Evolutionary conservation across 2,797 vertebrate genomes (phyloP), one percentile per base, ranked within the genome.

Genomic region (Odontamblyopus rebecca): DNA sequence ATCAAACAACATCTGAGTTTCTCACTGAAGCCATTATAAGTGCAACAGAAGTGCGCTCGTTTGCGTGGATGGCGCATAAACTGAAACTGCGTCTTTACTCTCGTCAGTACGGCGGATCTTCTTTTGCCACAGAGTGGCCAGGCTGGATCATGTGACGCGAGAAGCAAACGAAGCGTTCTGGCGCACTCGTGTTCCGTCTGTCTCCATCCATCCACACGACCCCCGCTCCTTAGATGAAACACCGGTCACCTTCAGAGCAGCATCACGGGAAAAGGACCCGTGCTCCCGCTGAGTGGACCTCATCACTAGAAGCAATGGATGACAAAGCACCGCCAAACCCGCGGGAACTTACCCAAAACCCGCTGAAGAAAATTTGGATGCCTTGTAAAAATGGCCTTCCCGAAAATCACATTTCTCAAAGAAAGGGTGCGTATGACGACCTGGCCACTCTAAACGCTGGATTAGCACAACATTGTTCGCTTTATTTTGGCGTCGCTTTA

Each of bases 331-430:
- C 84, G 68, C 73, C 91, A 32, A 83, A 67, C 0, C 94, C 94
- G 18, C 91, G 95, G 63, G 96, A 98, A 69, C 90, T 98, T 62
- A 97, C 96, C 5, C 96, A 97, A 71, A 98, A 98, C 82, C 96
- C 96, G 0, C 88, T 98, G 29, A 96, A 97, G 90, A 98, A 98
- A 88, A 97, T 97, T 72, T 98, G 96, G 96, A 94, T 97, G 91
- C 96, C 96, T 2, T 96, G 86, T 76, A 96, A 95, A 91, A 96
- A 97, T 77, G 96, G 96, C 81, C 94, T 93, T 68, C 96, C 96
- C 0, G 96, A 95, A 27, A 93, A 90, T 71, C 94, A 95, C 87
- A 95, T 94, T 82, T 95, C 93, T 73, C 95, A 96, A 73, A 94
- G 95, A 77, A 95, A 93, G 86, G 96, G 96, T 97, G 86, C 88